These are phyloP conservation scores for Paratrypauchen microcephalus DNA, from an alignment of 2,797 vertebrate genomes.

Conservation along the genomic window DNA sequence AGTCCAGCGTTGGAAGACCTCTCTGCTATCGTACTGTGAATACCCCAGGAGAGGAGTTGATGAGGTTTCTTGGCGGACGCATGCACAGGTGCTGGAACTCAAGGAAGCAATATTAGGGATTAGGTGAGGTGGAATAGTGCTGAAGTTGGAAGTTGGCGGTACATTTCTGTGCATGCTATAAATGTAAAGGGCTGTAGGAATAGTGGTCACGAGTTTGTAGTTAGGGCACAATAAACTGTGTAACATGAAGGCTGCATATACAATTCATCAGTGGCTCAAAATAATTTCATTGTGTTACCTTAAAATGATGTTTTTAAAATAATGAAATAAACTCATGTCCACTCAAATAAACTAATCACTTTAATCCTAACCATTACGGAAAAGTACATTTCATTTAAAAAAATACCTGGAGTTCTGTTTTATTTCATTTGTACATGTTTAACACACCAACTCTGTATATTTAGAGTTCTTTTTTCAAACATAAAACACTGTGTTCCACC, in stretches of 20 bases:
- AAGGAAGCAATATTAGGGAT: conserved; percentile 55
- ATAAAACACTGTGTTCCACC: too few relatives aligned
- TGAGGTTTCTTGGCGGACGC: conserved; percentile 31
- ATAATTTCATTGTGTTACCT: background rate
- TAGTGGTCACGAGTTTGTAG: background rate
- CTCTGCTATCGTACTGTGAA: conserved; percentile 47
- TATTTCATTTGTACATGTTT: too few relatives aligned
- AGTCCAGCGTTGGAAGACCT: conserved; percentile 48
- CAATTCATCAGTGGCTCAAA: background rate
- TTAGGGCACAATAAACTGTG: background rate
- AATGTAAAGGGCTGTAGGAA: conserved; percentile 11
- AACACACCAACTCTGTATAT: too few relatives aligned
- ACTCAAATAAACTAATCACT: background rate
- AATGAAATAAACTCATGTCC: too few relatives aligned
- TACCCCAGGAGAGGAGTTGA: conserved; percentile 42
- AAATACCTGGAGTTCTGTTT: too few relatives aligned
- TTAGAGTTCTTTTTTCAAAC: too few relatives aligned
- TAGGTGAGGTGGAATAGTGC: conserved; percentile 45
- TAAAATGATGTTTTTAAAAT: background rate
- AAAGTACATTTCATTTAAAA: background rate
- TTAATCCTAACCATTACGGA: background rate
- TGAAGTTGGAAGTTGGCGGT: conserved; percentile 36
- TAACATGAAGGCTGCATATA: background rate
- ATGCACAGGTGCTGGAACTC: conserved; percentile 47
- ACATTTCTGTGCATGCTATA: conserved; percentile 15